phyloP scores from a whole-genome alignment of 2,113 vertebrate species.

The Muntiacus reevesi region DNA sequence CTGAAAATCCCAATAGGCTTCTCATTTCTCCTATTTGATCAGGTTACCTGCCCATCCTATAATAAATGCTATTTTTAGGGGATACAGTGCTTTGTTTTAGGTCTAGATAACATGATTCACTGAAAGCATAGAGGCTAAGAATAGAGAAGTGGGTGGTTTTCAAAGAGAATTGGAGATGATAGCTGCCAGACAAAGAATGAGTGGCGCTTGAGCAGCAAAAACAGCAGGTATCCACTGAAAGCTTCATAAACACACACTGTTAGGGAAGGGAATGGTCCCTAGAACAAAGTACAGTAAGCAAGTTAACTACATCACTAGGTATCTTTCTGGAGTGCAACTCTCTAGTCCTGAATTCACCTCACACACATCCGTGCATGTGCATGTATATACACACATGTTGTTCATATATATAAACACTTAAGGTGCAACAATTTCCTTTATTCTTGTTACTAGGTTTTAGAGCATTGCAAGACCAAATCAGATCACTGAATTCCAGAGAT shows the following conservation, averaged over 20 bases:
- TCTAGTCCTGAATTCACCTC: background rate
- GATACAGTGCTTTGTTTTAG: background rate
- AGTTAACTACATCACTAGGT: background rate
- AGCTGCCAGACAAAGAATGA: background rate
- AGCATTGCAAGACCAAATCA: background rate
- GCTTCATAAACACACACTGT: background rate
- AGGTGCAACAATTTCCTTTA: background rate
- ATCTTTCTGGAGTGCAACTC: background rate
- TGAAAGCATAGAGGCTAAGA: background rate
- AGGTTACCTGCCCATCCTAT: background rate
- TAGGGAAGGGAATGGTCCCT: background rate
- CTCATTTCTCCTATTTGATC: background rate
- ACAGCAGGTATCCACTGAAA: background rate
- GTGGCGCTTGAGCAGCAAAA: background rate
- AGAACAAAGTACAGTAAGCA: background rate
- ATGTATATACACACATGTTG: background rate
- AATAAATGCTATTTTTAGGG: background rate
- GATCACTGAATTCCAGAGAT: background rate
- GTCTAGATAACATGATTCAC: background rate
- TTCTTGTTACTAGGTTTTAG: background rate
- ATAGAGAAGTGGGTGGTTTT: background rate
- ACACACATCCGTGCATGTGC: background rate
- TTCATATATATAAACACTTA: background rate
- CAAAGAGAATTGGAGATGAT: background rate
- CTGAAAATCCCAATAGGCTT: background rate